These are phyloP conservation scores for mouse (Mus musculus) DNA, from an alignment of 2,113 vertebrate genomes.

Conservation along the genomic window GRCm39 chr7:76723001-76723500, in stretches of 20 bases:
- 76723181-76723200: neutral
- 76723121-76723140: neutral
- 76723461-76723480: too few species aligned
- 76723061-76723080: neutral
- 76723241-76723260: neutral
- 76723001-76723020: neutral
- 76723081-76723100: neutral
- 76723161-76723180: neutral
- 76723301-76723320: neutral
- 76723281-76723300: too few species aligned
- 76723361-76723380: neutral
- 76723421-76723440: neutral
- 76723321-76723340: neutral
- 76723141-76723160: neutral
- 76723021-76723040: neutral
- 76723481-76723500: neutral
- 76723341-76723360: neutral
- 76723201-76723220: neutral
- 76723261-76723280: neutral
- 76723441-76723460: neutral
- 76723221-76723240: neutral
- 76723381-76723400: neutral
- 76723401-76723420: neutral
- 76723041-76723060: neutral
- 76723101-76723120: neutral